Conservation (phyloP, 2,888 invertebrate species). For the Cephus rjabovi region DNA sequence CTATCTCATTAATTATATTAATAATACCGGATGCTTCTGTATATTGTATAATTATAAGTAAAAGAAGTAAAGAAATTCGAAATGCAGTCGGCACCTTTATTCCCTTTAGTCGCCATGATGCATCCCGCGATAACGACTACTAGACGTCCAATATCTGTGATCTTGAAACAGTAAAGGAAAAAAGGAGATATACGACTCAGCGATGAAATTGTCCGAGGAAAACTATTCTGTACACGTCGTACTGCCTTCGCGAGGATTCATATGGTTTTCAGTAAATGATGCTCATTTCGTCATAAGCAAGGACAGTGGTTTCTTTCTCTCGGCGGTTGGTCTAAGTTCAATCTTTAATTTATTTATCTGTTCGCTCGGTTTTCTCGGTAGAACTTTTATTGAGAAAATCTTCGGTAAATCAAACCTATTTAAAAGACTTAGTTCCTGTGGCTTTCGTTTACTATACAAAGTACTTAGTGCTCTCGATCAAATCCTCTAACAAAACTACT, state of each 20-base stretch:
- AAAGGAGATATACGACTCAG: neutral
- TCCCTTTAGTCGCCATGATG: constrained; percentile 19
- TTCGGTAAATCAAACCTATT: neutral
- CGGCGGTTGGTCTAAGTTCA: too few relatives aligned
- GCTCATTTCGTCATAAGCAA: neutral
- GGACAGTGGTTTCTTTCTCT: too few relatives aligned
- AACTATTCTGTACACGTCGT: neutral
- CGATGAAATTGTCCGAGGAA: neutral
- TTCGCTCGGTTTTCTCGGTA: neutral
- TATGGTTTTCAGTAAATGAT: neutral
- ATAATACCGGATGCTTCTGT: neutral
- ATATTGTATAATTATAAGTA: constrained; percentile 47
- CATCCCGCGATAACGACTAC: neutral
- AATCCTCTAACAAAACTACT: neutral
- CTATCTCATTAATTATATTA: neutral
- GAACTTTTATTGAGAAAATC: neutral
- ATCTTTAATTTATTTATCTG: neutral
- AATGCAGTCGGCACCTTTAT: constrained; percentile 42
- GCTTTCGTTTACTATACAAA: neutral
- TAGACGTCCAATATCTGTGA: neutral
- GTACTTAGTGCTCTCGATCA: neutral
- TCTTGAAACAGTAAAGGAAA: neutral
- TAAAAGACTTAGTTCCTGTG: neutral
- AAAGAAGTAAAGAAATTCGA: constrained; percentile 52
- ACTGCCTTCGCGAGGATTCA: neutral